Conservation (phyloP, 2,888 invertebrate species). For the Perizoma affinitatum region DNA sequence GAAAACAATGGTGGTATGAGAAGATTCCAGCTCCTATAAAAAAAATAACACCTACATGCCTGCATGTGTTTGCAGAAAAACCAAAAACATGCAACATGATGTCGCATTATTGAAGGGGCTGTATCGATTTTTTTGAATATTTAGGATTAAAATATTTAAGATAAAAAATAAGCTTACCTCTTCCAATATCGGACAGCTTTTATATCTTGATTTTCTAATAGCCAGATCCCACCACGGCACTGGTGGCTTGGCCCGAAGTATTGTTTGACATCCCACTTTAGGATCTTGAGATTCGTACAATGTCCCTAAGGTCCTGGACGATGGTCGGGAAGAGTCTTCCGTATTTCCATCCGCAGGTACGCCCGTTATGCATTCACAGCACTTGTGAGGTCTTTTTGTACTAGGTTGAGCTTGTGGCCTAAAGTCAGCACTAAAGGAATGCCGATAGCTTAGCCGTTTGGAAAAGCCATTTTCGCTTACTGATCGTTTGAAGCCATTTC, state of each 20-base stretch:
- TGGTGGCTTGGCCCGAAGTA: conserved; percentile 86
- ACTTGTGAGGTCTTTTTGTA: conserved; percentile 71
- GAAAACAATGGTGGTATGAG: conserved; percentile 1
- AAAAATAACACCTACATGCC: neutral
- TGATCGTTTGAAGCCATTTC: conserved; percentile 76
- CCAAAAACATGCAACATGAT: too few relatives aligned
- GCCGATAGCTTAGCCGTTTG: conserved; percentile 76
- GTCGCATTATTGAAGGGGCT: conserved; percentile 27
- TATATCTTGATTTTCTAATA: conserved; percentile 90
- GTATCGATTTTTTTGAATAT: conserved; percentile 5
- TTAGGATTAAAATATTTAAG: conserved; percentile 10
- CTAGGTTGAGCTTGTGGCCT: conserved; percentile 57
- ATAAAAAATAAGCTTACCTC: conserved; percentile 68
- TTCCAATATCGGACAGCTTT: conserved; percentile 92
- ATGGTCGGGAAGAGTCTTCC: conserved; percentile 59
- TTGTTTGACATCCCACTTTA: conserved; percentile 88
- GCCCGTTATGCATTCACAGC: conserved; percentile 80
- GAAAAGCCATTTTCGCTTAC: conserved; percentile 79
- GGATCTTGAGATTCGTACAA: conserved; percentile 84
- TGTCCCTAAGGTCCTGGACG: conserved; percentile 75
- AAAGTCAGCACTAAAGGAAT: conserved; percentile 77
- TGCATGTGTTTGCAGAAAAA: neutral
- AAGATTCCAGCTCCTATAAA: conserved; percentile 1
- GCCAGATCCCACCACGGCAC: conserved; percentile 96
- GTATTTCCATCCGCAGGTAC: conserved; percentile 67